Evolutionary conservation across 2,113 vertebrate genomes (phyloP).

Genomic region (Meriones unguiculatus): DNA sequence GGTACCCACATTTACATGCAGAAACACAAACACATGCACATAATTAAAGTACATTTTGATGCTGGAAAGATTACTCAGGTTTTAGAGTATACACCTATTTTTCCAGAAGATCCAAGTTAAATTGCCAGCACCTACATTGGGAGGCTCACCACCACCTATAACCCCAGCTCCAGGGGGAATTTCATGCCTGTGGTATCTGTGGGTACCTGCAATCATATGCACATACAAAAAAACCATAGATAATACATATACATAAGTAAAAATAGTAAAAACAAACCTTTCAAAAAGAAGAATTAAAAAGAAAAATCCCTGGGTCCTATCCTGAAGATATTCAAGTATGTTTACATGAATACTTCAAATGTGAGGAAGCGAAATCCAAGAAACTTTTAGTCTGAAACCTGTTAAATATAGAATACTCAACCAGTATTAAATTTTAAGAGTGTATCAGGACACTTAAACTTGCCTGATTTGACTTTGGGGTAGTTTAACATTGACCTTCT

Average conservation of each 20-base stretch:
- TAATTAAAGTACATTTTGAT: background rate
- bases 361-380: background rate
- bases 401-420: background rate
- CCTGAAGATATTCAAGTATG: background rate
- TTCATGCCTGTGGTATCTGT: background rate
- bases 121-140: background rate
- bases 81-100: background rate
- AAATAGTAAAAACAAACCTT: background rate
- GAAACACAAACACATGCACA: background rate
- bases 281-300: background rate
- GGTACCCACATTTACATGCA: background rate
- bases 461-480: background rate
- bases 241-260: background rate
- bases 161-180: background rate
- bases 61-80: background rate
- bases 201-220: background rate
- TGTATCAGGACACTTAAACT: constrained; percentile 35
- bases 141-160: background rate
- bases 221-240: background rate
- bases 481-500: constrained; percentile 56
- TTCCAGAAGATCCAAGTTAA: background rate
- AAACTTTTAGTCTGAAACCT: background rate
- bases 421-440: constrained; percentile 52
- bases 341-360: background rate
- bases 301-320: background rate